Base-by-base conservation (phyloP, 1,140 invertebrate genomes). In the Nymphalis io region DNA sequence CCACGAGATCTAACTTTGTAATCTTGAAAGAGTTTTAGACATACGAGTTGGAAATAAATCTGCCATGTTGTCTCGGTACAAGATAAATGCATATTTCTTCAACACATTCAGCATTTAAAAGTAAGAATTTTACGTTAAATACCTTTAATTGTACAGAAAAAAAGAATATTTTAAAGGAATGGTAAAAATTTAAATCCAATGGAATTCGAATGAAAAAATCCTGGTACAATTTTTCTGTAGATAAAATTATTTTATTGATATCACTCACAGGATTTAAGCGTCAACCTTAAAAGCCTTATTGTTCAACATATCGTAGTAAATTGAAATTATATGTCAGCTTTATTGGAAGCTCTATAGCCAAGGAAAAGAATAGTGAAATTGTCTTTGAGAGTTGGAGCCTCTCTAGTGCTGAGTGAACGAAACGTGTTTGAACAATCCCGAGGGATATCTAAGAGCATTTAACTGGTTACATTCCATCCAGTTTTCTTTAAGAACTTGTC, bases 21-120 rank as follows among this genome's bases (percentile, higher is more conserved):
- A 87, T 86, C 79, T 83, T 68, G 72, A 77, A 86, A 84, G 79
- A 84, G 80, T 83, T 87, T 83, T 63, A 81, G 79, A 75, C 80
- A 80, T 76, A 78, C 70, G 65, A 77, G 70, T 80, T 77, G 33
- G 69, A 68, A 75, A 79, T 80, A 83, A 76, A 76, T 79, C 70
- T 78, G 69, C 64, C 70, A 76, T 66, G 73, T 70, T 69, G 60
- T 73, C 46, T 51, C 16, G 38, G 48, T 70, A 72, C 59, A 62
- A 72, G 62, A 79, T 79, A 80, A 78, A 81, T 78, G 74, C 68
- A 79, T 73, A 76, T 78, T 62, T 66, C 53, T 64, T 55, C 16
- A 55, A 53, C 46, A 39, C 51, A 64, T 64, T 64, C 51, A 53
- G 20, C 48, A 23, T 64, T 42, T 64, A 40, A 57, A 64, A 64